These are phyloP conservation scores for Ennomos erosarius DNA, from an alignment of 2,888 invertebrate genomes.

Conservation along the genomic window DNA sequence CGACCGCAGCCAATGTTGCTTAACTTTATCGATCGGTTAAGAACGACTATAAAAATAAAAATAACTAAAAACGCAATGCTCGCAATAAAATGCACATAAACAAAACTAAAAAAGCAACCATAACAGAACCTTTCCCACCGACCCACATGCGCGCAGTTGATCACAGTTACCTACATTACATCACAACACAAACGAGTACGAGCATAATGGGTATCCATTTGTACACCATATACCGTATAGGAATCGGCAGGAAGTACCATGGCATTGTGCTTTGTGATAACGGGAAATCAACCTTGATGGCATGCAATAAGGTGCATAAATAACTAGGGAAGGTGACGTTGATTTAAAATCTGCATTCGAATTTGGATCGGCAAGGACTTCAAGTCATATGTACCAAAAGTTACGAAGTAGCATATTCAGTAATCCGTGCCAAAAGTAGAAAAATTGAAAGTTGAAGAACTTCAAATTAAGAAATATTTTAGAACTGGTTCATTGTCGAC, in stretches of 20 bases:
- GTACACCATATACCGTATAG: slow-evolving; percentile 28
- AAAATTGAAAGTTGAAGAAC: too few relatives aligned
- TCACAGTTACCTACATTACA: slow-evolving; percentile 20
- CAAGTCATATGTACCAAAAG: too few relatives aligned
- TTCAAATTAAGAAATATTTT: too few relatives aligned
- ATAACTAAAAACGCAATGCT: too few relatives aligned
- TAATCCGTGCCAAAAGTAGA: neutral
- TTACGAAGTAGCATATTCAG: too few relatives aligned
- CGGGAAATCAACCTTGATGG: slow-evolving; percentile 21
- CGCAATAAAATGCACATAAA: neutral
- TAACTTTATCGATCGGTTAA: too few relatives aligned
- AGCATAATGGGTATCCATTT: slow-evolving; percentile 34
- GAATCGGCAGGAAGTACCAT: slow-evolving; percentile 33
- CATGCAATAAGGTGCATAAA: slow-evolving; percentile 8
- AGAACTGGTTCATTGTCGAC: too few relatives aligned
- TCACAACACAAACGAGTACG: slow-evolving; percentile 20
- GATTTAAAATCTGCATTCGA: slow-evolving; percentile 7
- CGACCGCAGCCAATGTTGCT: too few relatives aligned
- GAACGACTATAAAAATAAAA: too few relatives aligned
- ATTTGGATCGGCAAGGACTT: slow-evolving; percentile 26
- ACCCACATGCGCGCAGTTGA: slow-evolving; percentile 25
- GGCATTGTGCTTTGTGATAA: slow-evolving; percentile 21
- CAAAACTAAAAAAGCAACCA: slow-evolving; percentile 4
- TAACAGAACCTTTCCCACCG: slow-evolving; percentile 15
- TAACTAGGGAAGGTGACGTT: neutral